A percentile compares a stretch with the other conserved stretches of the same genome.
Conservation (phyloP, 2,113 vertebrate species). For the Cyanistes caeruleus region DNA sequence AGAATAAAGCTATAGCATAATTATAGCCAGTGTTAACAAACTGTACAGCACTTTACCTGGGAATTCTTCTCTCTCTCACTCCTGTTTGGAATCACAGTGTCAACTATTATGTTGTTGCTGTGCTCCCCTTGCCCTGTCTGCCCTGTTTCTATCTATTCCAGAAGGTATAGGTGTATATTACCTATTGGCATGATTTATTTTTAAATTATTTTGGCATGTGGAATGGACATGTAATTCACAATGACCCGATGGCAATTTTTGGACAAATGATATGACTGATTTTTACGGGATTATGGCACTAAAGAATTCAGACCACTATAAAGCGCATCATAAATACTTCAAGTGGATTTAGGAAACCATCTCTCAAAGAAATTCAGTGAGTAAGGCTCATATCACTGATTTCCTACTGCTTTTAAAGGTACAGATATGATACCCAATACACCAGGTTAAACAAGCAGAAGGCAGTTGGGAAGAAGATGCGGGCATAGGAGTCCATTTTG, state of each 20-base stretch:
- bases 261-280: constrained; percentile 12
- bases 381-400: constrained; percentile 65
- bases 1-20: constrained; percentile 62
- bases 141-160: not conserved
- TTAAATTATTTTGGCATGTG: constrained; percentile 47
- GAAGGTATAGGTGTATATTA: not conserved
- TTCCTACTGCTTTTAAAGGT: constrained; percentile 80
- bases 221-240: constrained; percentile 54
- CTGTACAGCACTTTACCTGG: constrained; percentile 24
- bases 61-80: not conserved
- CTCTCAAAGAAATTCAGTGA: constrained; percentile 66
- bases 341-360: constrained; percentile 59
- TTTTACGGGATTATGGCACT: constrained; percentile 64
- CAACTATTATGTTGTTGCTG: not conserved
- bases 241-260: constrained; percentile 42
- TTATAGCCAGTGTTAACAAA: constrained; percentile 41
- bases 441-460: constrained; percentile 98
- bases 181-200: not conserved
- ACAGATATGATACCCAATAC: constrained; percentile 98
- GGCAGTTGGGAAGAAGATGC: constrained; percentile 97
- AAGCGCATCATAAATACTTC: constrained; percentile 43
- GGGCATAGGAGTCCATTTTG: constrained; percentile 98
- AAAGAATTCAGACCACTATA: constrained; percentile 61
- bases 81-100: not conserved
- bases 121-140: not conserved